Base-by-base conservation (phyloP, 2,797 vertebrate genomes). In the Sternarchorhynchus goeldii region DNA sequence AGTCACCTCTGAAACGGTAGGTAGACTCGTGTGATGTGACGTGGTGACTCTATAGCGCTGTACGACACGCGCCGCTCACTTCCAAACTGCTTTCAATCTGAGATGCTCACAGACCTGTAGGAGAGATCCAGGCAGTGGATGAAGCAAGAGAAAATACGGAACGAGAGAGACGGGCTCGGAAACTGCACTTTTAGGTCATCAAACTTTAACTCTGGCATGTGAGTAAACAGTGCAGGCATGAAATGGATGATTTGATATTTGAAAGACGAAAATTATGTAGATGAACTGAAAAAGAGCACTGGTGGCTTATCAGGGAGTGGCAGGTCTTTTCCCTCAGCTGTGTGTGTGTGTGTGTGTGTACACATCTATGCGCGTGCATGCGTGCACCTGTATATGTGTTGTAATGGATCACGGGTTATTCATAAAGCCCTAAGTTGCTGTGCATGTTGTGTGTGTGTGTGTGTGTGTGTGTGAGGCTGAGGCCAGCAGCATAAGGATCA, bases 321-420 rank as follows among this genome's bases (percentile, higher is more conserved):
- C 84, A 84, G 86, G 72, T 80, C 80, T 82, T 77, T 78, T 85
- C 85, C 82, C 83, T 78, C 66, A 76, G 81, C 84, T 86, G 67
- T 63, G 67, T 68, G 71, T 76, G 82, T 74, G 74, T 36, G 67
- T 18, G 78, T 66, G 81, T 84, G 82, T 78, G 73, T 83, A 77
- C 79, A 60, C 79, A 81, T 81, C 75, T 71, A 25, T 70, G 81
- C 68, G 71, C 31, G 79, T 72, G 53, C 62, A 64, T 63, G 75
- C 75, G 75, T 75, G 72, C 12, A 76, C 62, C 82, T 84, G 83
- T 78, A 68, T 83, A 79, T 80, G 64, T 80, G 82, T 81, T 81
- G 76, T 86, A 81, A 81, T 77, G 85, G 83, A 80, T 86, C 75
- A 82, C 31, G 65, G 82, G 81, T 86, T 82, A 83, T 84, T 86